Evolutionary conservation across 2,113 vertebrate species (phyloP).

Genomic region (Dryoscopus gambensis): DNA sequence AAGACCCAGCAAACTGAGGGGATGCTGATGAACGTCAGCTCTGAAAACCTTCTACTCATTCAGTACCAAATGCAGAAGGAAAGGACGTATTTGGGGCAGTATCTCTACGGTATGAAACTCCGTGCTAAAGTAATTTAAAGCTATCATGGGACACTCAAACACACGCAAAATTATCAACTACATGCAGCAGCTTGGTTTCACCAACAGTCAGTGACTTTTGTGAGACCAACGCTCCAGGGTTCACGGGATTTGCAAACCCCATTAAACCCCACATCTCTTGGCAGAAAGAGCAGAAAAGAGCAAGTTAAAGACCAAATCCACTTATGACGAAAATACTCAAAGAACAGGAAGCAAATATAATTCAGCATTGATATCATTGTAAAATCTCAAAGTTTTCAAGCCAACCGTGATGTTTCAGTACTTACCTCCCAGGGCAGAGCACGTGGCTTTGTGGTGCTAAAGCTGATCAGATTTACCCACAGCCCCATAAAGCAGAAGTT

Average conservation of each 20-base stretch:
- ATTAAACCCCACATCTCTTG: background rate
- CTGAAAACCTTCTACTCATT: conserved; percentile 24
- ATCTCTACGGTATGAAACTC: conserved; percentile 16
- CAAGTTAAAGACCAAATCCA: background rate
- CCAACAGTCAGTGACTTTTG: background rate
- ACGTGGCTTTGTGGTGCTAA: background rate
- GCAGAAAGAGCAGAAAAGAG: background rate
- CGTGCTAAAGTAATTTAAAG: background rate
- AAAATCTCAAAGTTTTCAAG: background rate
- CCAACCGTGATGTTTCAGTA: background rate
- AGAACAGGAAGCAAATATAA: background rate
- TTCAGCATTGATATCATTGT: accelerated
- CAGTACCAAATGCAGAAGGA: conserved; percentile 19
- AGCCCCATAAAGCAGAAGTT: background rate
- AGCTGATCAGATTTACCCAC: background rate
- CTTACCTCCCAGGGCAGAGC: background rate
- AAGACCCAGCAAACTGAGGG: background rate
- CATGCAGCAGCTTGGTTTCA: accelerated
- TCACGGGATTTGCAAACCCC: background rate
- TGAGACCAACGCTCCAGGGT: accelerated
- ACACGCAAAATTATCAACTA: background rate
- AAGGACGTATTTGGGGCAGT: background rate
- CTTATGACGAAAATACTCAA: background rate
- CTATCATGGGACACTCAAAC: accelerated
- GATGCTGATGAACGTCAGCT: background rate